Base-by-base conservation (phyloP, 2,888 invertebrate species). In the Ferdinandea cuprea region DNA sequence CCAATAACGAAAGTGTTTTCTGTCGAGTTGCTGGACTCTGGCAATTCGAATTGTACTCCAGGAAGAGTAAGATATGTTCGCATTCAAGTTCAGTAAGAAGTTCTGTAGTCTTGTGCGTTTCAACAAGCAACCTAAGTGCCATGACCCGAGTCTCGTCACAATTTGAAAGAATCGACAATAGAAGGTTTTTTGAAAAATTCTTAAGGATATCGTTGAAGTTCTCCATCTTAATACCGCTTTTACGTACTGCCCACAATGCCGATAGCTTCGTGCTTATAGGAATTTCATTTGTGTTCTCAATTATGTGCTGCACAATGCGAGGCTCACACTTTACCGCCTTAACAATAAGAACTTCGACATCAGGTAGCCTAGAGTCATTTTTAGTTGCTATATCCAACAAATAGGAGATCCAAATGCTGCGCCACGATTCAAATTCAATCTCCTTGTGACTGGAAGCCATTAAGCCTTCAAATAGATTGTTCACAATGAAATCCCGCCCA, bases 71-170 rank as follows among this genome's bases (percentile, higher is more conserved):
- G 21, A 96, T 90, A 13, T 94, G 92, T 1, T 92, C 88, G 35
- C 97, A 91, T 87, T 97, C 97, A 44, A 91, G 91, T 0, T 88
- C 71, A 0, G 92, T 88, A 85, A 95, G 93, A 9, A 91, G 85
- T 88, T 96, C 95, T 1, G 96, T 96, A 1, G 93, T 93, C 88
- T 95, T 95, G 59, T 93, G 94, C 0, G 93, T 94, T 87, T 96
- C 96, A 59, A 95, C 94, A 32, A 97, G 89, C 17, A 96, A 90
- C 0, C 93, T 93, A 58, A 96, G 91, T 0, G 94, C 93, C 85
- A 94, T 92, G 6, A 96, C 90, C 25, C 96, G 92, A 1, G 94
- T 93, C 94, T 96, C 88, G 50, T 91, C 89, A 30, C 88, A 87
- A 54, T 87, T 86, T 0, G 88, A 88, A 0, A 93, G 91, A 28